Evolutionary conservation across 2,113 vertebrate genomes (phyloP), one percentile per base, ranked within the genome.

Genomic region (Brachypodius melanocephalos): DNA sequence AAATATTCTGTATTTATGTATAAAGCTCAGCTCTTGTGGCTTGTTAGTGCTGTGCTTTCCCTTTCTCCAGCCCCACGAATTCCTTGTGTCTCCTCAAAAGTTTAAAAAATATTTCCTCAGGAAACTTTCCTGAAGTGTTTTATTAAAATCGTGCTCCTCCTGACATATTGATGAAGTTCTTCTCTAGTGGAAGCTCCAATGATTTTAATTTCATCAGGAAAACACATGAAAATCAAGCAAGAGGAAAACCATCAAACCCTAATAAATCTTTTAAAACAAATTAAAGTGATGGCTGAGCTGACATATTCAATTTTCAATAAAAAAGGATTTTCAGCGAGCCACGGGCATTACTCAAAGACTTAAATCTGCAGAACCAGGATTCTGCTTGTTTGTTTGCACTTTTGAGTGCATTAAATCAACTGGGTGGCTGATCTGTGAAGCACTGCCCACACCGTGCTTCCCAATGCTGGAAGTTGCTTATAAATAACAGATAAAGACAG

Each of bases 181-280:
- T 84, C 78, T 91, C 77, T 36, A 78, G 63, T 91, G 81, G 88
- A 95, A 86, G 90, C 92, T 90, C 82, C 90, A 51, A 82, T 91
- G 93, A 68, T 93, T 96, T 96, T 96, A 95, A 96, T 97, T 97
- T 96, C 65, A 61, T 69, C 86, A 73, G 86, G 90, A 91, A 93
- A 96, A 94, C 72, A 85, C 81, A 87, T 16, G 72, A 85, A 95
- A 97, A 85, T 83, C 80, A 80, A 91, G 89, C 58, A 36, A 72
- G 48, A 91, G 78, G 46, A 86, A 93, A 89, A 17, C 51, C 68
- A 95, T 93, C 92, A 96, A 96, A 92, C 83, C 61, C 86, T 94
- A 96, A 96, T 95, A 97, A 97, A 95, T 97, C 95, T 88, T 96
- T 96, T 88, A 94, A 93, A 97, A 63, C 84, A 96, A 97, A 97